Percentiles rank a stretch among this genome's conserved stretches.
Conservation (phyloP, 2,113 vertebrate genomes). For the Centropus unirufus region DNA sequence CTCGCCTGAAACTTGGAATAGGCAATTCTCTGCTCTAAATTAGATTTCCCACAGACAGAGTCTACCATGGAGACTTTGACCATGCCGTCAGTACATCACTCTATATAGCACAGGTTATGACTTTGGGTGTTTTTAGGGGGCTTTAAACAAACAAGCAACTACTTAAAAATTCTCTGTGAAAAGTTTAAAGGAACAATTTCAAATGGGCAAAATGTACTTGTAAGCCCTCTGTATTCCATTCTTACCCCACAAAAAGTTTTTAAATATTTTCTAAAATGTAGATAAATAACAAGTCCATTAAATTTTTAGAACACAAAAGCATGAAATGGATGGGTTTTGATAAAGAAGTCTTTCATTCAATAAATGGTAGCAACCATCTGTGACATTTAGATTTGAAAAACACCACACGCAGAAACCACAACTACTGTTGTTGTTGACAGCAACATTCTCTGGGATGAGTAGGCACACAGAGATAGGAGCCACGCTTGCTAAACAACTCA, state of each 20-base stretch:
- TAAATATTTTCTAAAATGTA: background rate
- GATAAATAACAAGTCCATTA: background rate
- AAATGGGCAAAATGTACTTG: background rate
- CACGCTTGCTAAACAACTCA: background rate
- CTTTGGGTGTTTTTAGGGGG: rapidly evolving
- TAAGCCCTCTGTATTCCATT: background rate
- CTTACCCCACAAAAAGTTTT: background rate
- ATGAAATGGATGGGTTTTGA: background rate
- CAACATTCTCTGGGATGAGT: background rate
- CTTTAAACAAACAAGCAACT: background rate
- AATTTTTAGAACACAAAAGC: background rate
- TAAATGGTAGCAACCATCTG: background rate
- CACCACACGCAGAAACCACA: background rate
- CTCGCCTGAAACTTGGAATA: background rate
- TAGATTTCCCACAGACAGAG: background rate
- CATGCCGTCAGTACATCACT: background rate
- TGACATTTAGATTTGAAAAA: background rate
- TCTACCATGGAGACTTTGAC: background rate
- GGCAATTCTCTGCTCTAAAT: background rate
- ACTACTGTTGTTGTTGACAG: background rate
- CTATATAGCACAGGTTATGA: background rate
- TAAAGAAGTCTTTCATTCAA: background rate
- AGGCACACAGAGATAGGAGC: background rate
- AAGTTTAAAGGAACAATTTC: background rate
- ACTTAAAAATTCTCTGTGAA: background rate